Base-by-base conservation (phyloP, 2,113 vertebrate species). In the Pantherophis guttatus region DNA sequence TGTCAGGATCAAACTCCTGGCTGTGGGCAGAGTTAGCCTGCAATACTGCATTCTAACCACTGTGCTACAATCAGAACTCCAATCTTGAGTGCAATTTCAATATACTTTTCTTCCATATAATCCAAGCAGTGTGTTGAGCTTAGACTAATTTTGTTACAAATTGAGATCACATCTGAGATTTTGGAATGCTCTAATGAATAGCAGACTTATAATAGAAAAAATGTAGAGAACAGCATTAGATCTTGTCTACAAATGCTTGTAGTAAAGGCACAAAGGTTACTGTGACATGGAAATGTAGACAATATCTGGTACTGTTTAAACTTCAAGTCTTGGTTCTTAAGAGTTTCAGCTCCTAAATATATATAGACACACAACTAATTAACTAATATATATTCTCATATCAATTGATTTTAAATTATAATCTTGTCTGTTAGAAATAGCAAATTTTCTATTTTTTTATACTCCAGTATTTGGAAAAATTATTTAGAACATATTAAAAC, bases 401-500 rank as follows among this genome's bases (percentile, higher is more conserved):
- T 23, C 57, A 88, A n/a, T 17, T 39, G 21, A 39, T 33, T 57
- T 53, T 55, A 54, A 53, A 33, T 33, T 33, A 88, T 17, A n/a
- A 55, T 19, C n/a, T 70, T 88, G 17, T 26, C 12, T 33, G 3
- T 48, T 15, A 29, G 11, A 48, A 86, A 52, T 29, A 8, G 7
- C 54, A 58, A 86, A 57, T 54, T 8, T 57, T 54, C n/a, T 53
- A 92, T 13, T 39, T 88, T 24, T 24, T 87, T 8, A 89, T 19
- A 52, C 24, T 50, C 52, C 86, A 92, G 59, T 59, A 48, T 65
- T 90, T 44, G 48, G 44, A 65, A 52, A 94, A 93, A 87, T 19
- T 88, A 44, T 87, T 91, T 59, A 65, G 89, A 91, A n/a, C 55
- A 65, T 89, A 92, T 26, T 90, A 58, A 81, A 91, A 91, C 13